These are phyloP conservation scores for Euphydryas editha DNA, from an alignment of 2,888 invertebrate genomes.

Conservation along the genomic window DNA sequence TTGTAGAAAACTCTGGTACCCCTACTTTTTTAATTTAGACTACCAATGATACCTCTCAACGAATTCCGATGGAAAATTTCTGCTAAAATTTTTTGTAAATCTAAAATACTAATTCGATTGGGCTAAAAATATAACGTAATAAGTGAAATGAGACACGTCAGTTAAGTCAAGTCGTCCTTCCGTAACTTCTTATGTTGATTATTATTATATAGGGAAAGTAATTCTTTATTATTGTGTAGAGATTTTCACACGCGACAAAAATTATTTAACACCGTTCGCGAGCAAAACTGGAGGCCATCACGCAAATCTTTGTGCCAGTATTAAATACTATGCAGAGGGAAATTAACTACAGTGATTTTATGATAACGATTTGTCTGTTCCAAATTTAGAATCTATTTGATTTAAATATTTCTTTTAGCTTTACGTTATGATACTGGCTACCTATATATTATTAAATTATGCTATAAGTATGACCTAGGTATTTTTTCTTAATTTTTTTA, in stretches of 20 bases:
- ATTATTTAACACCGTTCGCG: background rate
- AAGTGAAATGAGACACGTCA: background rate
- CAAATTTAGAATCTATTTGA: background rate
- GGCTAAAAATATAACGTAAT: background rate
- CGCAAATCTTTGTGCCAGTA: background rate
- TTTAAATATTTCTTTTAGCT: no score
- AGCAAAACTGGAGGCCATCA: background rate
- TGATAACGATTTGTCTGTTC: background rate
- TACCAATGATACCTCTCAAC: no score
- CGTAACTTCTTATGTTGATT: conserved; percentile 6
- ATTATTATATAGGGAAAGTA: conserved; percentile 6
- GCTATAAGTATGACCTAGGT: no score
- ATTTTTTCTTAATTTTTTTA: no score
- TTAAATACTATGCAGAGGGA: background rate
- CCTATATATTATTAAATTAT: no score
- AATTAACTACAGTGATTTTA: no score
- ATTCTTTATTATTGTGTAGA: conserved; percentile 4
- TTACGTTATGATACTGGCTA: no score
- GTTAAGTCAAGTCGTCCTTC: background rate
- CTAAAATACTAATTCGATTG: background rate
- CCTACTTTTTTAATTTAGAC: no score
- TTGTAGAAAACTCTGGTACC: no score
- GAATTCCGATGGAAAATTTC: no score
- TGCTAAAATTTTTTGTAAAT: no score
- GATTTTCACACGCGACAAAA: background rate